Evolutionary conservation across 2,113 vertebrate genomes (phyloP).

Genomic region (Pithys albifrons): DNA sequence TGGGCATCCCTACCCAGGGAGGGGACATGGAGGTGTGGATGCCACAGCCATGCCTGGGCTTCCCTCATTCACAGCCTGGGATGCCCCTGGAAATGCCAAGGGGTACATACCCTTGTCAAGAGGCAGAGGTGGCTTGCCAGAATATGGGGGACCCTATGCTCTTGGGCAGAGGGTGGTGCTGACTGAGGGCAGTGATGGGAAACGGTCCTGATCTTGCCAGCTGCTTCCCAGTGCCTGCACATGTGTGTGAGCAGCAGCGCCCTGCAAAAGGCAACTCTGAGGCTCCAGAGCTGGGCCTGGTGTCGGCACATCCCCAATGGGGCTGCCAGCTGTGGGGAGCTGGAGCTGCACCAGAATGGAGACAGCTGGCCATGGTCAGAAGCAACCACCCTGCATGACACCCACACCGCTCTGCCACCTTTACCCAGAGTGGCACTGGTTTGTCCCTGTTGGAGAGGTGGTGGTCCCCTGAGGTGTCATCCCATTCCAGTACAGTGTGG

Average conservation of each 20-base stretch:
- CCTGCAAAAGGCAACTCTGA: conserved; percentile 19
- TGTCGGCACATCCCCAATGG: not conserved
- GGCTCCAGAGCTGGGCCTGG: not conserved
- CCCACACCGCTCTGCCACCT: not conserved
- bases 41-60: not conserved
- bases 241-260: not conserved
- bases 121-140: not conserved
- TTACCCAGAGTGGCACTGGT: not conserved
- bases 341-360: not conserved
- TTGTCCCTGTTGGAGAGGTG: accelerated
- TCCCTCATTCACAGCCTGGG: not conserved
- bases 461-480: not conserved
- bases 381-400: not conserved
- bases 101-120: not conserved
- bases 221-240: not conserved
- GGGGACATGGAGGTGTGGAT: not conserved
- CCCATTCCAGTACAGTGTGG: accelerated
- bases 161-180: not conserved
- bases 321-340: not conserved
- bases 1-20: not conserved
- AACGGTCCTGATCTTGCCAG: not conserved
- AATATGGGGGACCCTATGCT: not conserved
- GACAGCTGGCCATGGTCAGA: accelerated
- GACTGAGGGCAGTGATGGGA: accelerated
- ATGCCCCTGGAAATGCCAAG: not conserved